These are phyloP conservation scores for Zaprionus ghesquierei DNA, from an alignment of 1,140 invertebrate genomes.

Conservation along the genomic window DNA sequence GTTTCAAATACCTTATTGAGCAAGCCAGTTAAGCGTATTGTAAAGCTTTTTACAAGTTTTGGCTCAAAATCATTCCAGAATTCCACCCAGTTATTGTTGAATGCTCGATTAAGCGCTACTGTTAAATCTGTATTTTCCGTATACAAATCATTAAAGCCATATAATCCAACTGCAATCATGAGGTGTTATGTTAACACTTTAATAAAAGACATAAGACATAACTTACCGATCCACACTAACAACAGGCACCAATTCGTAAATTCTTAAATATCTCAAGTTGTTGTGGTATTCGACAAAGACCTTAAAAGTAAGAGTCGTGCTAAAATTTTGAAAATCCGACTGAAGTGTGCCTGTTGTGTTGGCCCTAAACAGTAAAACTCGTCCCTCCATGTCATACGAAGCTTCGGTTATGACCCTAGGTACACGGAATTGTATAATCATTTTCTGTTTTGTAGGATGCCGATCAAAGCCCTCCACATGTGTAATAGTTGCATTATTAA, in stretches of 20 bases:
- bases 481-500: slow-evolving; percentile 50
- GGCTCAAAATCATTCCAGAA: slow-evolving; percentile 57
- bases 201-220: neutral
- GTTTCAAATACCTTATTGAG: slow-evolving; percentile 43
- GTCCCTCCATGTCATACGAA: slow-evolving; percentile 35
- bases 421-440: slow-evolving; percentile 11
- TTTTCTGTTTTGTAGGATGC: slow-evolving; percentile 27
- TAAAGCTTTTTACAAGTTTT: neutral
- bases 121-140: slow-evolving; percentile 55
- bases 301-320: slow-evolving; percentile 40
- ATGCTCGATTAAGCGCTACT: slow-evolving; percentile 22
- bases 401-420: slow-evolving; percentile 14
- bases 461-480: slow-evolving; percentile 45
- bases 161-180: slow-evolving; percentile 42
- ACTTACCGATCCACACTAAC: slow-evolving; percentile 57
- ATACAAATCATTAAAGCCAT: slow-evolving; percentile 45
- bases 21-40: slow-evolving; percentile 10
- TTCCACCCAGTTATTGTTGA: slow-evolving; percentile 57
- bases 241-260: slow-evolving; percentile 40
- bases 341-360: slow-evolving; percentile 44
- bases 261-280: slow-evolving; percentile 48
- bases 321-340: slow-evolving; percentile 54
- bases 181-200: neutral
- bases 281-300: slow-evolving; percentile 48
- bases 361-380: slow-evolving; percentile 22